A percentile compares a stretch with the other conserved stretches of the same genome.
Evolutionary conservation across 2,113 vertebrate species (phyloP).

Genomic region (Ranitomeya variabilis): DNA sequence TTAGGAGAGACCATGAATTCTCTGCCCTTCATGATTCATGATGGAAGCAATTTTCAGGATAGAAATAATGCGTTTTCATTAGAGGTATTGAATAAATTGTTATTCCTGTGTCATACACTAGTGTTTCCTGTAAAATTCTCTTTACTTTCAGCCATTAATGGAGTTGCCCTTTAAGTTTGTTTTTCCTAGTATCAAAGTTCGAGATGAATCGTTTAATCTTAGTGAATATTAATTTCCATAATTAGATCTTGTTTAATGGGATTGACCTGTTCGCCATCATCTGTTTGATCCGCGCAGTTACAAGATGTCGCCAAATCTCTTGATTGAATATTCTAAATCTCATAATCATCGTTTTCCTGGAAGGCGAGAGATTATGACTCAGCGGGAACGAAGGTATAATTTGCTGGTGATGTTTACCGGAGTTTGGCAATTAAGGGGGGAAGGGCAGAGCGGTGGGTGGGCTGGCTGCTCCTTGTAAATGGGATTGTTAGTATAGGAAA

Average conservation of each 20-base stretch:
- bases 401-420: background rate
- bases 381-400: background rate
- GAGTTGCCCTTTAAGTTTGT: background rate
- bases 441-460: background rate
- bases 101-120: too few species aligned
- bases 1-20: too few species aligned
- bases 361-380: background rate
- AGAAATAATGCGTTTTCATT: too few species aligned
- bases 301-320: background rate
- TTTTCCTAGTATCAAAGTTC: background rate
- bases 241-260: background rate
- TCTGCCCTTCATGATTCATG: too few species aligned
- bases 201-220: background rate
- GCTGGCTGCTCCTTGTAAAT: background rate
- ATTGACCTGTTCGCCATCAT: background rate
- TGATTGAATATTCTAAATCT: conserved; percentile 28
- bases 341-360: conserved; percentile 9
- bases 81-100: too few species aligned
- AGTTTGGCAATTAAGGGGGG: background rate
- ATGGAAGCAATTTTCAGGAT: too few species aligned
- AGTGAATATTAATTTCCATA: conserved; percentile 13
- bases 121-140: too few species aligned
- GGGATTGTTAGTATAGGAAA: background rate
- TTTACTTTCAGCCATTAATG: background rate
- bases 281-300: background rate